Evolutionary conservation across 30 jellyfish, hydroid and myxozoan genomes (phyloP).

Genomic region (Chrysaora quinquecirrha): DNA sequence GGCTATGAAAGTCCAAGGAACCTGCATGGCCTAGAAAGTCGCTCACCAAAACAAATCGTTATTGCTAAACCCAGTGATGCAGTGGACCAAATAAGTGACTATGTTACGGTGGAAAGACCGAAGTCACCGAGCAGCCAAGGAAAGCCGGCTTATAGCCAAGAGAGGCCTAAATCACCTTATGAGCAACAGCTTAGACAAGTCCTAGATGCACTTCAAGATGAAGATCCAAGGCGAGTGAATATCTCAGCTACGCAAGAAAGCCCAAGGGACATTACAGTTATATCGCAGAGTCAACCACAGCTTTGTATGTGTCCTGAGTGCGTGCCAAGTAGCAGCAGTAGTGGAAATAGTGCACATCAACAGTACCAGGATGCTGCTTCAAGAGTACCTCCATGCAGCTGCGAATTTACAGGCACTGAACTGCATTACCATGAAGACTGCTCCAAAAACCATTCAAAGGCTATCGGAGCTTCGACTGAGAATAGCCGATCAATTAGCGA

Average conservation of each 20-base stretch:
- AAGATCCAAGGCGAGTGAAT: conserved; percentile 71
- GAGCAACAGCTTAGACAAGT: conserved; percentile 97
- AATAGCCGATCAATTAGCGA: conserved; percentile 18
- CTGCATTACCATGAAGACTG: conserved; percentile 64
- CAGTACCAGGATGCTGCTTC: conserved; percentile 53
- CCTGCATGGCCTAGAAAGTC: conserved; percentile 22
- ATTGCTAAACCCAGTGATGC: conserved; percentile 30
- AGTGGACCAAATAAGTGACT: conserved; percentile 7
- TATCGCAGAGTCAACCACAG: conserved; percentile 33
- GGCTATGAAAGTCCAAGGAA: conserved; percentile 52
- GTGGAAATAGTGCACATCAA: conserved; percentile 38
- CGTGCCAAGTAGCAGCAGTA: conserved; percentile 39
- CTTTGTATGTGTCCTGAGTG: conserved; percentile 77
- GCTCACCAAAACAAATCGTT: conserved; percentile 22
- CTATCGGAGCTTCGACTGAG: conserved; percentile 16
- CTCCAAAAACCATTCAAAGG: conserved; percentile 36
- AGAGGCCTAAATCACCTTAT: conserved; percentile 86
- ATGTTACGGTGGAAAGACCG: conserved; percentile 32
- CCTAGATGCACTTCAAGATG: conserved; percentile 92
- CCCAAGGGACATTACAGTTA: neutral
- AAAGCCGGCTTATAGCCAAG: conserved; percentile 36
- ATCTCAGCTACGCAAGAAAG: conserved; percentile 44
- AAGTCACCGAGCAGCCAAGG: conserved; percentile 43
- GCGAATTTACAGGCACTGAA: conserved; percentile 47
- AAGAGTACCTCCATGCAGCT: conserved; percentile 44